phyloP scores from a whole-genome alignment of 2,888 invertebrate species.

The Eilema depressum region DNA sequence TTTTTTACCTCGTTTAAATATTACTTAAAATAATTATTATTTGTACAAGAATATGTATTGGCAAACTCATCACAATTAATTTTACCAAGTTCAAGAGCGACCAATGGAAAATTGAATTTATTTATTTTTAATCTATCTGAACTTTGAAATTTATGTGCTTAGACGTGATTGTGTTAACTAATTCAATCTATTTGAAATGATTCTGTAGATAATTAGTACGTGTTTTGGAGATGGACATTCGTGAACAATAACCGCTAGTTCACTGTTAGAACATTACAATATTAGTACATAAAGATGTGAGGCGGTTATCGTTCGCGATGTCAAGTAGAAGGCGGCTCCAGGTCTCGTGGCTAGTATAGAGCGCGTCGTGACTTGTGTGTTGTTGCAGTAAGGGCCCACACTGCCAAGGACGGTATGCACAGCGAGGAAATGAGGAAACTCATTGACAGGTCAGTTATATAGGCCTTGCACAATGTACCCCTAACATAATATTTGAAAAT shows the following conservation, averaged over 20 bases:
- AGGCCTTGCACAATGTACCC: slow-evolving; percentile 59
- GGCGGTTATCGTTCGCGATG: slow-evolving; percentile 64
- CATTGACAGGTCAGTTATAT: slow-evolving; percentile 96
- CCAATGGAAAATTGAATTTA: slow-evolving; percentile 49
- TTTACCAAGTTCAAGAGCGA: slow-evolving; percentile 59
- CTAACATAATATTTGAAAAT: slow-evolving; percentile 32
- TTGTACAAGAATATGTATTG: too few species aligned
- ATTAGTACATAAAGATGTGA: slow-evolving; percentile 11
- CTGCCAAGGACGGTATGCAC: slow-evolving; percentile 96
- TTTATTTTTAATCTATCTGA: slow-evolving; percentile 46
- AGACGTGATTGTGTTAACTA: slow-evolving; percentile 84
- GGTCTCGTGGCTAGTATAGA: slow-evolving; percentile 82
- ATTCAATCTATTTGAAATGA: slow-evolving; percentile 70
- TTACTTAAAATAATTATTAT: neutral
- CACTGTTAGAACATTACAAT: neutral
- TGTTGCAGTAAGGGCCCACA: slow-evolving; percentile 89
- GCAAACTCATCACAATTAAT: slow-evolving; percentile 40
- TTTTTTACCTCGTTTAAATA: neutral
- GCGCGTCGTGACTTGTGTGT: slow-evolving; percentile 84
- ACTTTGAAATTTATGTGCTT: slow-evolving; percentile 71
- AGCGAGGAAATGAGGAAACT: slow-evolving; percentile 99
- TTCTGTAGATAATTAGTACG: slow-evolving; percentile 80
- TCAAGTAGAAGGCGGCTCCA: slow-evolving; percentile 71
- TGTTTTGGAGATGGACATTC: slow-evolving; percentile 66
- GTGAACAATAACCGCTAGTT: slow-evolving; percentile 62